phyloP scores from a whole-genome alignment of 2,113 vertebrate genomes.

The Charadrius vociferus region DNA sequence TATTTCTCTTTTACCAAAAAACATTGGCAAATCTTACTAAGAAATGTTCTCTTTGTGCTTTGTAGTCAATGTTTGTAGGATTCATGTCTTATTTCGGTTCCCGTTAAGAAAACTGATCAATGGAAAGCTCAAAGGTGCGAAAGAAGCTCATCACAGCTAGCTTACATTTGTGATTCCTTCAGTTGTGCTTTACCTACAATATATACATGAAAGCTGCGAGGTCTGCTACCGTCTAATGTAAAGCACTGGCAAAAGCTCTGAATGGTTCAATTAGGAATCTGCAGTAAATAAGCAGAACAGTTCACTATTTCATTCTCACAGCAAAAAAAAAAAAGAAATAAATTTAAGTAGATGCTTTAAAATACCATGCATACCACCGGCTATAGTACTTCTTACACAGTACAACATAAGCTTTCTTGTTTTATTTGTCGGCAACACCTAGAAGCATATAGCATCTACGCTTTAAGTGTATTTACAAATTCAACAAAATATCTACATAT shows the following conservation, averaged over 20 bases:
- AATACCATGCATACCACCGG: conserved; percentile 80
- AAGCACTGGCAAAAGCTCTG: conserved; percentile 48
- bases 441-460: conserved; percentile 80
- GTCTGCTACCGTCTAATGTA: not conserved
- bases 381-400: conserved; percentile 82
- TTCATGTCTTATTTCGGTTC: not conserved
- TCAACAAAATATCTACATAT: conserved; percentile 93
- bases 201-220: conserved; percentile 16
- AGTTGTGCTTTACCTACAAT: conserved; percentile 62
- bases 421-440: conserved; percentile 76
- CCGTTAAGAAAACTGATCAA: not conserved
- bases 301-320: conserved; percentile 76
- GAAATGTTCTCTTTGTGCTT: conserved; percentile 69
- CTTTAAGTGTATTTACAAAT: conserved; percentile 92
- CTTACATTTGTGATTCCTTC: conserved; percentile 1
- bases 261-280: conserved; percentile 39
- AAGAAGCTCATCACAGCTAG: conserved; percentile 14
- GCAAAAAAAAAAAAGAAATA: conserved; percentile 74
- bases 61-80: conserved; percentile 4
- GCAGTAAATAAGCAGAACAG: conserved; percentile 32
- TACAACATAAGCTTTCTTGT: conserved; percentile 74
- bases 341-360: conserved; percentile 77
- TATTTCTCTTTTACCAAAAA: conserved; percentile 41
- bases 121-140: conserved; percentile 11
- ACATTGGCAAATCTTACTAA: conserved; percentile 12